Conservation (phyloP, 2,113 vertebrate species). For the Oceanites oceanicus region DNA sequence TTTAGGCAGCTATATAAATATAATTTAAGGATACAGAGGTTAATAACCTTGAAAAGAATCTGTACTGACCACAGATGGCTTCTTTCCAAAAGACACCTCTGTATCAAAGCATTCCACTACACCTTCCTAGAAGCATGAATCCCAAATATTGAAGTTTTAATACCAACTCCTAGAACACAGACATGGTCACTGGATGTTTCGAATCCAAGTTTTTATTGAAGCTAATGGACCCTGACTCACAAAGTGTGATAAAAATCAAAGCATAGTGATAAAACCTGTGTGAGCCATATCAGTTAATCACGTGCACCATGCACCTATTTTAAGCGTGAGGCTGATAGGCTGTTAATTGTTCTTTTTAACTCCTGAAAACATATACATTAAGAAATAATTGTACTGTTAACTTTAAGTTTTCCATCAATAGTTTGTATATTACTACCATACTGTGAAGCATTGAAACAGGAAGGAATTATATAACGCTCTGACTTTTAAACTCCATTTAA, state of each 20-base stretch:
- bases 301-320: not conserved
- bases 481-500: not conserved
- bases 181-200: not conserved
- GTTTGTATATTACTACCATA: not conserved
- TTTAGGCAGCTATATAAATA: not conserved
- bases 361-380: not conserved
- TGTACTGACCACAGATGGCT: not conserved
- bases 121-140: not conserved
- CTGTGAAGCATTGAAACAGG: not conserved
- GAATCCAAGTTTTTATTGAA: not conserved
- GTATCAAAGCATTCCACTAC: not conserved
- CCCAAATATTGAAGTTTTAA: not conserved
- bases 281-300: not conserved
- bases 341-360: not conserved
- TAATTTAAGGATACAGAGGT: not conserved
- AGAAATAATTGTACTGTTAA: not conserved
- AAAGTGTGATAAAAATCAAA: not conserved
- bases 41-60: not conserved
- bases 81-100: not conserved
- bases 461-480: not conserved
- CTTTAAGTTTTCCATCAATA: not conserved
- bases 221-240: not conserved
- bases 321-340: not conserved
- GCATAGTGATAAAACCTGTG: not conserved
- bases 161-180: not conserved